Conservation (phyloP, 2,888 invertebrate species). For the Athalia cordata region DNA sequence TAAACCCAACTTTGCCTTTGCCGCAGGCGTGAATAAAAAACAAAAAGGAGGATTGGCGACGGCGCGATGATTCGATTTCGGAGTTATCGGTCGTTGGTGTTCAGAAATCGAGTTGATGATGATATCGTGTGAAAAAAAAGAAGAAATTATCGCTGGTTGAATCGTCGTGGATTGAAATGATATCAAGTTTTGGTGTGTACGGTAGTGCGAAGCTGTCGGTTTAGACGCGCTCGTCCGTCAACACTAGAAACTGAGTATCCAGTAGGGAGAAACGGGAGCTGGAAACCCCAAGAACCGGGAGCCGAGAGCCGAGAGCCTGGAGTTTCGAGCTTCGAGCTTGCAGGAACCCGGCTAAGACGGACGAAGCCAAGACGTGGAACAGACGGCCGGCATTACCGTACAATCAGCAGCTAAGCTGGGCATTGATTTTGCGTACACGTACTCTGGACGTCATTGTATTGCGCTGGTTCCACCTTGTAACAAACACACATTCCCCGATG, state of each 20-base stretch:
- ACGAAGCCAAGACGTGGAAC: conserved; percentile 55
- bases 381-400: conserved; percentile 53
- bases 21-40: too few relatives aligned
- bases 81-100: too few relatives aligned
- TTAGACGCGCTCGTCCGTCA: conserved; percentile 22
- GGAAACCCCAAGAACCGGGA: conserved; percentile 31
- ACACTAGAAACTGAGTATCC: conserved; percentile 15
- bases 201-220: conserved; percentile 29
- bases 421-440: conserved; percentile 69
- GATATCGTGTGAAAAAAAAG: too few relatives aligned
- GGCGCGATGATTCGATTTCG: too few relatives aligned
- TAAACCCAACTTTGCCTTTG: background rate
- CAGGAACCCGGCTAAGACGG: conserved; percentile 50
- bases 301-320: background rate
- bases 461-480: conserved; percentile 55
- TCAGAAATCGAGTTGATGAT: too few relatives aligned
- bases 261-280: conserved; percentile 35
- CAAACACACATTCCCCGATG: conserved; percentile 55
- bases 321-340: conserved; percentile 18
- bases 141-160: conserved; percentile 14
- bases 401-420: conserved; percentile 65
- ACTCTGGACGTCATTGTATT: conserved; percentile 61
- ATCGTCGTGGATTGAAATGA: conserved; percentile 14
- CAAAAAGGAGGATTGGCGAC: too few relatives aligned
- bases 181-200: conserved; percentile 20